phyloP scores from a whole-genome alignment of 2,888 invertebrate species.

The Eupeodes luniger region DNA sequence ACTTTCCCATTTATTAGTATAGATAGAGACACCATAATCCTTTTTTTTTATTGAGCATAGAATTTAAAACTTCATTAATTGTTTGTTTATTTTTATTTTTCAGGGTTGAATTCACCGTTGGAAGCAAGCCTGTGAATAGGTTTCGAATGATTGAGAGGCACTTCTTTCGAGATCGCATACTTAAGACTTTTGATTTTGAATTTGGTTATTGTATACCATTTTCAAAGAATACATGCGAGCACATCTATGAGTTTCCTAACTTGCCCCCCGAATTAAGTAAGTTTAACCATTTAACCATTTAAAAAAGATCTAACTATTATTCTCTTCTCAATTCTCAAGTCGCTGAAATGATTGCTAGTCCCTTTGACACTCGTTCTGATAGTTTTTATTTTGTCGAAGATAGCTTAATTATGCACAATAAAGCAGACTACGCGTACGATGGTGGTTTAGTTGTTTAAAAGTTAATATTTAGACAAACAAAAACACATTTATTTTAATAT shows the following conservation, averaged over 20 bases:
- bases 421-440: constrained; percentile 99
- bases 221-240: constrained; percentile 98
- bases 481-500: constrained; percentile 38
- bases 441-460: constrained; percentile 86
- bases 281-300: constrained; percentile 78
- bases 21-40: no score
- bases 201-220: constrained; percentile 99
- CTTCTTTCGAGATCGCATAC: constrained; percentile 95
- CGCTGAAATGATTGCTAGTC: constrained; percentile 97
- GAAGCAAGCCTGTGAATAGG: constrained; percentile 94
- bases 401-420: constrained; percentile 98
- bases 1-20: no score
- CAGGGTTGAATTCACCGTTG: constrained; percentile 98
- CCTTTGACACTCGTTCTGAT: constrained; percentile 98
- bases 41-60: no score
- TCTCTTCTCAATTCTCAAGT: constrained; percentile 86
- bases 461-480: constrained; percentile 26
- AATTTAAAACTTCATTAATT: background rate
- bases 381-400: constrained; percentile 99
- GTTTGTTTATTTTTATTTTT: constrained; percentile 76
- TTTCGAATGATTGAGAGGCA: constrained; percentile 99
- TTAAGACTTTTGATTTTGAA: constrained; percentile 99
- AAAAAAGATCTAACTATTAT: background rate
- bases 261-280: constrained; percentile 94
- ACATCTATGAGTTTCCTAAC: constrained; percentile 99